Evolutionary conservation across 2,888 invertebrate genomes (phyloP), one percentile per base, ranked within the genome.

Genomic region (Caenorhabditis sulstoni): DNA sequence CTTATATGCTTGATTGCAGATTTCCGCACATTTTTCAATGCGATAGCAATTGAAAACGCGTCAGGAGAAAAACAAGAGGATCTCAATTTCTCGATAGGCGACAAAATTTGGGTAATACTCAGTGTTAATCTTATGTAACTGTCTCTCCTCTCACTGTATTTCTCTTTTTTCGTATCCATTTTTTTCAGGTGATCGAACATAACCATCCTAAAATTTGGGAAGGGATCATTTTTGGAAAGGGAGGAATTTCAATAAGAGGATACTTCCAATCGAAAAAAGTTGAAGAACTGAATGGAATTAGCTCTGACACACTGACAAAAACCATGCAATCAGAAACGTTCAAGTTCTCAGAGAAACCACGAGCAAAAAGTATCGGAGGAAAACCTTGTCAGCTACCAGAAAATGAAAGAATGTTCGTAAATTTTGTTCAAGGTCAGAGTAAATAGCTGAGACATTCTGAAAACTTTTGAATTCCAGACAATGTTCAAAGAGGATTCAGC

Each of bases 31-130:
- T 84, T 86, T 47, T 90, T 90, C 3, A 89, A 90, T 83, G 91
- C 90, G 3, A 87, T 90, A 49, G 91, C 91, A 29, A 84, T 91
- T 3, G 88, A 89, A 71, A 91, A 91, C 79, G 88, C 90, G 83
- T 88, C 87, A 82, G 91, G 91, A 73, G 85, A 89, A 1, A 88
- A 89, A 62, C 89, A 91, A 4, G 88, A 90, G 64, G 90, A 91
- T 23, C 86, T 92, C 11, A 85, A 89, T 39, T 91, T 92, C 81
- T 89, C 88, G 64, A 90, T 90, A 83, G 91, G 91, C 41, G 91
- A 92, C 58, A 87, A 90, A 50, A 90, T 92, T 59, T 91, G 91
- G 88, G 91, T 92, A 86, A 89, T n/a, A n/a, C n/a, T n/a, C n/a
- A n/a, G n/a, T n/a, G n/a, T n/a, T n/a, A n/a, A n/a, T n/a, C n/a